Conservation (phyloP, 2,797 vertebrate species). For the Bradypodion ventrale region DNA sequence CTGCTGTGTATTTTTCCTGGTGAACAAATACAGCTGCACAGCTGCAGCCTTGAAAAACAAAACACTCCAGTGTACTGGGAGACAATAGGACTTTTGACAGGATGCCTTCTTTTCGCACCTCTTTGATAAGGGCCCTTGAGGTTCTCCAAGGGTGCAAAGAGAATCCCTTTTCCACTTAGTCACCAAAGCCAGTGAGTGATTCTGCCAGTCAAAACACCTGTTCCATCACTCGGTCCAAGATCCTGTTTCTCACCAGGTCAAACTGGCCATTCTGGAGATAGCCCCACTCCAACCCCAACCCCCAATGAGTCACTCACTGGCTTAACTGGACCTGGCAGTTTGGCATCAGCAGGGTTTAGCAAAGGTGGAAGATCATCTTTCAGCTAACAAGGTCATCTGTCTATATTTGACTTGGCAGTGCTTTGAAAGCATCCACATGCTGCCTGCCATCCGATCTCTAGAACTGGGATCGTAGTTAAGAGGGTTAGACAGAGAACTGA, state of each 20-base stretch:
- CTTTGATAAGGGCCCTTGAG: constrained; percentile 1
- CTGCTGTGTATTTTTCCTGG: constrained; percentile 53
- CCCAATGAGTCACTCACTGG: constrained; percentile 25
- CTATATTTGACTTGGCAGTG: too few relatives aligned
- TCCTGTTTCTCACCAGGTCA: constrained; percentile 11
- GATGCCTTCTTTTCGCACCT: background rate
- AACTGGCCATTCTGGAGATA: constrained; percentile 15
- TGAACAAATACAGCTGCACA: constrained; percentile 59
- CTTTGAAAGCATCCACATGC: background rate
- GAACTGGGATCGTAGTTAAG: background rate
- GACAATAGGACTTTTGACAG: constrained; percentile 23
- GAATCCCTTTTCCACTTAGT: constrained; percentile 21
- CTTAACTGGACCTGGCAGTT: background rate
- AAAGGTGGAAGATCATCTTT: background rate
- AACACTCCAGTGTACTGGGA: background rate
- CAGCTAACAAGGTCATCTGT: background rate
- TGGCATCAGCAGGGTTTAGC: background rate
- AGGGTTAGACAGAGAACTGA: background rate
- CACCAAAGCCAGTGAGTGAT: constrained; percentile 8
- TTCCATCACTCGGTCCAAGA: constrained; percentile 2
- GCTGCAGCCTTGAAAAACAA: constrained; percentile 36
- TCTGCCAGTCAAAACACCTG: constrained; percentile 6
- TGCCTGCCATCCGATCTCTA: background rate
- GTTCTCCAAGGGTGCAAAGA: background rate
- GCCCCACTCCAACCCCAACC: too few relatives aligned